phyloP scores from a whole-genome alignment of 2,888 invertebrate species.

The Argyresthia goedartella region DNA sequence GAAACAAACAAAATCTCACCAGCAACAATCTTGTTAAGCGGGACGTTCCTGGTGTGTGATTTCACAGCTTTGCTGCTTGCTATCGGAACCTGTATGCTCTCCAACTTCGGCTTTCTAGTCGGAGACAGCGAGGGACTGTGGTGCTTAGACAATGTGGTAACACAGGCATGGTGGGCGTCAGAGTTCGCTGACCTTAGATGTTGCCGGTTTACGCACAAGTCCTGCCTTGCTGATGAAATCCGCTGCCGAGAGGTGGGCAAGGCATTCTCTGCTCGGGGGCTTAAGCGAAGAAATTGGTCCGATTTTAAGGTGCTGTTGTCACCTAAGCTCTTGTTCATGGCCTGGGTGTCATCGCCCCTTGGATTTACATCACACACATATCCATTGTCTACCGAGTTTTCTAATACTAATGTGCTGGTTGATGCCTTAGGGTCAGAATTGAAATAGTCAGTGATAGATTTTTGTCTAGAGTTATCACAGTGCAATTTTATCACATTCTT shows the following conservation, averaged over 20 bases:
- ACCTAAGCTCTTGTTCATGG: conserved; percentile 49
- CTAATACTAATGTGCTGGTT: too few species aligned
- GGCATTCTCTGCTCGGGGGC: conserved; percentile 22
- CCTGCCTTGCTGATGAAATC: conserved; percentile 14
- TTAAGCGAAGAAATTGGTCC: conserved; percentile 26
- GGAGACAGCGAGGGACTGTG: conserved; percentile 30
- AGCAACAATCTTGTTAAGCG: conserved; percentile 54
- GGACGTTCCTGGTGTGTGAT: conserved; percentile 30
- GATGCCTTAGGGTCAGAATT: background rate
- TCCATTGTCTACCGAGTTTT: too few species aligned
- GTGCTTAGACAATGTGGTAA: conserved; percentile 24
- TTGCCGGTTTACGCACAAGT: conserved; percentile 22
- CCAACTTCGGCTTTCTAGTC: conserved; percentile 30
- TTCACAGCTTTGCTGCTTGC: conserved; percentile 24
- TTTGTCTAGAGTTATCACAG: conserved; percentile 34
- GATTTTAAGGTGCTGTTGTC: conserved; percentile 33
- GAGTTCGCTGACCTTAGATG: conserved; percentile 19
- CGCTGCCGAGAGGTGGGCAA: conserved; percentile 21
- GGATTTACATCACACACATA: conserved; percentile 6
- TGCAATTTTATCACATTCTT: conserved; percentile 30
- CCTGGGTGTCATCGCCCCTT: conserved; percentile 32
- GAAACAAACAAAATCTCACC: conserved; percentile 36
- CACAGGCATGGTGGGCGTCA: conserved; percentile 20
- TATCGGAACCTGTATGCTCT: conserved; percentile 29
- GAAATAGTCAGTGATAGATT: conserved; percentile 22